phyloP scores from a whole-genome alignment of 2,888 invertebrate species.

The Leptinotarsa haldemani region DNA sequence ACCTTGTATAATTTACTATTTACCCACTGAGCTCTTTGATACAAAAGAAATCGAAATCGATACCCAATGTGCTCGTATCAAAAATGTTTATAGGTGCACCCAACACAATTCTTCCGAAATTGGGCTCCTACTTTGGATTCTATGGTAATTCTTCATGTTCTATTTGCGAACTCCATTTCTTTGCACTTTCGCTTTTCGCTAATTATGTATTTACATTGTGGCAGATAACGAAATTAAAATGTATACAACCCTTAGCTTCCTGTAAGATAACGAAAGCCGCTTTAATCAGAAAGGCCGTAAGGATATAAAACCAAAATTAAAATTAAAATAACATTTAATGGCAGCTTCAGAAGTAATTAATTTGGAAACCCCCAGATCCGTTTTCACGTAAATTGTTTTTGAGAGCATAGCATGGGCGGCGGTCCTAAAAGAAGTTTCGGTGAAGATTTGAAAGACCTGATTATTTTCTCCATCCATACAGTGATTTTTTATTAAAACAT shows the following conservation, averaged over 20 bases:
- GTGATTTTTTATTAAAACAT: not conserved
- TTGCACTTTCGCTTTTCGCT: slow-evolving; percentile 28
- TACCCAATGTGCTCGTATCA: no score
- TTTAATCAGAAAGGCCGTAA: slow-evolving; percentile 31
- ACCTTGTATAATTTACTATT: no score
- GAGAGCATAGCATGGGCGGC: slow-evolving; percentile 13
- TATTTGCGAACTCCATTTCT: slow-evolving; percentile 29
- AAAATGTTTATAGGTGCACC: no score
- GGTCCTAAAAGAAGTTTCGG: not conserved
- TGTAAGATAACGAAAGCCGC: slow-evolving; percentile 23
- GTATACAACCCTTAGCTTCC: slow-evolving; percentile 22
- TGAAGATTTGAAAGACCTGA: not conserved
- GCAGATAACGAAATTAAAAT: slow-evolving; percentile 33
- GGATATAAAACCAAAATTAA: slow-evolving; percentile 35
- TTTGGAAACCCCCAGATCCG: slow-evolving; percentile 26
- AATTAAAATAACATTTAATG: slow-evolving; percentile 38
- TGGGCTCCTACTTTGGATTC: not conserved
- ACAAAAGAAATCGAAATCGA: no score
- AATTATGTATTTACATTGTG: slow-evolving; percentile 30
- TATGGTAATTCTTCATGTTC: not conserved
- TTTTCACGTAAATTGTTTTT: slow-evolving; percentile 26
- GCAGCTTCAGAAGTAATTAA: slow-evolving; percentile 34
- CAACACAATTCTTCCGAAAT: no score
- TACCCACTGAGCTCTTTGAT: no score
- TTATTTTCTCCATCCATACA: not conserved